Evolutionary conservation across 2,113 vertebrate genomes (phyloP).

Genomic region (Anser brachyrhynchus): DNA sequence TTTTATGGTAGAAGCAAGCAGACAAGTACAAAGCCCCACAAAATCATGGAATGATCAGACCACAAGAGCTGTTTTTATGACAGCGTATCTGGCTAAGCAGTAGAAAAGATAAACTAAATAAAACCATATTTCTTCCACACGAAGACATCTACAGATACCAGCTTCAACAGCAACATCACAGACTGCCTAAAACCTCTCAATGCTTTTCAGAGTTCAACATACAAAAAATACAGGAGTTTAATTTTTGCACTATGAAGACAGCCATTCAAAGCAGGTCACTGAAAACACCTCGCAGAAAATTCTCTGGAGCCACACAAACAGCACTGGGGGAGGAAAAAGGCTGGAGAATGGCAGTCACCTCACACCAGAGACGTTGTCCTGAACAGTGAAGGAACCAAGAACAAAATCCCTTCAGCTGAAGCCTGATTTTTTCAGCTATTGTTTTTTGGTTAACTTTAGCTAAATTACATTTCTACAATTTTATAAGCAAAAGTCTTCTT

Average conservation of each 20-base stretch:
- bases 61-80: neutral
- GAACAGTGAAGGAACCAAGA: neutral
- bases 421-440: neutral
- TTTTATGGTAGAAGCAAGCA: neutral
- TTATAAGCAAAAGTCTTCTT: neutral
- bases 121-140: neutral
- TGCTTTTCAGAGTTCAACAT: neutral
- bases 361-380: neutral
- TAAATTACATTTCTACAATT: neutral
- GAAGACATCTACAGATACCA: neutral
- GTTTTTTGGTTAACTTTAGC: neutral
- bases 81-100: neutral
- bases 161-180: neutral
- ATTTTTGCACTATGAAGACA: neutral
- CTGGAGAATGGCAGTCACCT: rapidly evolving
- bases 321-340: neutral
- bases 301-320: neutral
- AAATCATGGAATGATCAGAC: neutral
- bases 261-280: neutral
- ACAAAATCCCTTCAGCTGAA: neutral
- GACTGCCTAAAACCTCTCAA: neutral
- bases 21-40: neutral
- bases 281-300: neutral
- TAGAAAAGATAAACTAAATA: neutral
- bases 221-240: neutral